Evolutionary conservation across 1,140 invertebrate species (phyloP).

Genomic region (Apolygus lucorum): DNA sequence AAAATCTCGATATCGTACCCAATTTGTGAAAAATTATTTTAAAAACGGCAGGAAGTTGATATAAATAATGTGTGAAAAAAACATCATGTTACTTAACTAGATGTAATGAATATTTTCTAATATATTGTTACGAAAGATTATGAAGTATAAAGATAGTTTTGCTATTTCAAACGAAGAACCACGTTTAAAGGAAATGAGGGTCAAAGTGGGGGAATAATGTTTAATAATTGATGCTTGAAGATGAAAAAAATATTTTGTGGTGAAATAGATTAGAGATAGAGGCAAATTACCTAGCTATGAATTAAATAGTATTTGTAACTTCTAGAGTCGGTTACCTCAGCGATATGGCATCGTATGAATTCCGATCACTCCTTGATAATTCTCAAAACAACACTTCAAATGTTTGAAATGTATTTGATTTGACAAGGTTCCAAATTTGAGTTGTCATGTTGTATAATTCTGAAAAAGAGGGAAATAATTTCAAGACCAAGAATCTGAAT

Average conservation of each 20-base stretch:
- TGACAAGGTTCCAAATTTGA: neutral
- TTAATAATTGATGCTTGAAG: neutral
- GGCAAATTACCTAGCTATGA: too few species aligned
- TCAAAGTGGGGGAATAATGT: neutral
- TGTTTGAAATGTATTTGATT: neutral
- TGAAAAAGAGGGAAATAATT: too few species aligned
- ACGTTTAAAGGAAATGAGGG: neutral
- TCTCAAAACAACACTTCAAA: neutral
- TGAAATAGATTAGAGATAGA: neutral
- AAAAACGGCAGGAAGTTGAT: neutral
- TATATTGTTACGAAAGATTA: neutral
- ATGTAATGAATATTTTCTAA: neutral
- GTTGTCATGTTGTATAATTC: neutral
- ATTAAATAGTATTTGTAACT: neutral
- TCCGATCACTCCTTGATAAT: neutral
- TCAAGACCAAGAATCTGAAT: too few species aligned
- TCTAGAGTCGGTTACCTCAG: neutral
- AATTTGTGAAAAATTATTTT: neutral
- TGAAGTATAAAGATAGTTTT: neutral
- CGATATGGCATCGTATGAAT: neutral
- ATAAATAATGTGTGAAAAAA: neutral
- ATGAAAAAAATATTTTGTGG: neutral
- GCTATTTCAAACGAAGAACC: neutral
- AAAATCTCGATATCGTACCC: neutral
- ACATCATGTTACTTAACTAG: neutral